Evolutionary conservation across 1,140 invertebrate species (phyloP).

Genomic region (Drepana arcuata): DNA sequence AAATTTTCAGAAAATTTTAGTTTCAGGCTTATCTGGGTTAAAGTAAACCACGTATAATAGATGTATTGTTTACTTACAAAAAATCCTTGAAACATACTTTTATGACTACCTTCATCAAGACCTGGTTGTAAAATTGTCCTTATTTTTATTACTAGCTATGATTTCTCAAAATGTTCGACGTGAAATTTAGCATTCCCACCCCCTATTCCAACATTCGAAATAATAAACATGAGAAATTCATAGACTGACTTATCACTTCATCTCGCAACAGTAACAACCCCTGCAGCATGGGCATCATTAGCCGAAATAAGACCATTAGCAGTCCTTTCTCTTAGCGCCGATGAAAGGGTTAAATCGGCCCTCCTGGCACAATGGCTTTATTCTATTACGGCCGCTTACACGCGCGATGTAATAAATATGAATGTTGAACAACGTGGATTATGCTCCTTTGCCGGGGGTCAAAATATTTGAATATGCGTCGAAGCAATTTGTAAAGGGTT

Average conservation of each 20-base stretch:
- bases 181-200: too few relatives aligned
- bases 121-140: too few relatives aligned
- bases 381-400: constrained; percentile 66
- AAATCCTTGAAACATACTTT: too few relatives aligned
- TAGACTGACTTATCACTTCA: constrained; percentile 64
- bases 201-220: too few relatives aligned
- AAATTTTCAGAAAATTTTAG: too few relatives aligned
- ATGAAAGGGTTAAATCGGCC: constrained; percentile 66
- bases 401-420: constrained; percentile 69
- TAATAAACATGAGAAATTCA: constrained; percentile 46
- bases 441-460: constrained; percentile 64
- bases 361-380: constrained; percentile 58
- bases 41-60: too few relatives aligned
- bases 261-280: constrained; percentile 60
- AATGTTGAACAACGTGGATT: constrained; percentile 66
- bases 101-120: too few relatives aligned
- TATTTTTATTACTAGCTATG: too few relatives aligned
- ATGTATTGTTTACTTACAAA: too few relatives aligned
- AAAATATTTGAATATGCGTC: constrained; percentile 69
- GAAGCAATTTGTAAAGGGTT: constrained; percentile 64
- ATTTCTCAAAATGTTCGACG: too few relatives aligned
- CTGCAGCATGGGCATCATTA: constrained; percentile 54
- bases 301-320: constrained; percentile 68
- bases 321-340: constrained; percentile 64
- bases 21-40: too few relatives aligned